Evolutionary conservation across 2,113 vertebrate genomes (phyloP).

Genomic region (Plestiodon gilberti): DNA sequence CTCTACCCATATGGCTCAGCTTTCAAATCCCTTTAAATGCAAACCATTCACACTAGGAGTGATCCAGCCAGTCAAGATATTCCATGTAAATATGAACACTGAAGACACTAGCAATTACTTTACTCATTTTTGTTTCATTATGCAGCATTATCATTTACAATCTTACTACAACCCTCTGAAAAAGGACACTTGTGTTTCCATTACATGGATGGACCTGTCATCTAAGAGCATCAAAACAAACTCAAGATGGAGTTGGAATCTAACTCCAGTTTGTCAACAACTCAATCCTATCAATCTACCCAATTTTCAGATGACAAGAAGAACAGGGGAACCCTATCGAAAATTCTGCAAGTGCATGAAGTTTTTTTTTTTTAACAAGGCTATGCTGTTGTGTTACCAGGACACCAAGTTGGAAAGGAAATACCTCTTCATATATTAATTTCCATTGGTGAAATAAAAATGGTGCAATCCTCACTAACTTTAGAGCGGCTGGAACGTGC

Average conservation of each 20-base stretch:
- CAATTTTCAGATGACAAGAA: not conserved
- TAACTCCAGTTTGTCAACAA: not conserved
- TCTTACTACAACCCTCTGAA: not conserved
- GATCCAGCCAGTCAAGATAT: not conserved
- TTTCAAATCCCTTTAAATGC: not conserved
- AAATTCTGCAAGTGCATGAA: not conserved
- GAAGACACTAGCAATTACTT: not conserved
- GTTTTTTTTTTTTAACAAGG: not conserved
- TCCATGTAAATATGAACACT: not conserved
- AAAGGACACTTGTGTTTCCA: not conserved
- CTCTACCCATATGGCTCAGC: not conserved
- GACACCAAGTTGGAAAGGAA: not conserved
- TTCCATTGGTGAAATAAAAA: not conserved
- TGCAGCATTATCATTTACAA: not conserved
- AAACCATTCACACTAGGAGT: constrained; percentile 7
- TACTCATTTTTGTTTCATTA: not conserved
- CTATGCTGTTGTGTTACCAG: not conserved
- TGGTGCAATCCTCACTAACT: too few relatives aligned
- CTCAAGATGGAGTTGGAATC: not conserved
- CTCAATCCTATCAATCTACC: not conserved
- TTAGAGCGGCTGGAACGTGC: too few relatives aligned
- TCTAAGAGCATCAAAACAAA: not conserved
- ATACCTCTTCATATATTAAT: not conserved
- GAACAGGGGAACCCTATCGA: not conserved
- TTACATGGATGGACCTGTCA: not conserved